phyloP scores from a whole-genome alignment of 2,113 vertebrate species.

The Leptocoma aspasia region DNA sequence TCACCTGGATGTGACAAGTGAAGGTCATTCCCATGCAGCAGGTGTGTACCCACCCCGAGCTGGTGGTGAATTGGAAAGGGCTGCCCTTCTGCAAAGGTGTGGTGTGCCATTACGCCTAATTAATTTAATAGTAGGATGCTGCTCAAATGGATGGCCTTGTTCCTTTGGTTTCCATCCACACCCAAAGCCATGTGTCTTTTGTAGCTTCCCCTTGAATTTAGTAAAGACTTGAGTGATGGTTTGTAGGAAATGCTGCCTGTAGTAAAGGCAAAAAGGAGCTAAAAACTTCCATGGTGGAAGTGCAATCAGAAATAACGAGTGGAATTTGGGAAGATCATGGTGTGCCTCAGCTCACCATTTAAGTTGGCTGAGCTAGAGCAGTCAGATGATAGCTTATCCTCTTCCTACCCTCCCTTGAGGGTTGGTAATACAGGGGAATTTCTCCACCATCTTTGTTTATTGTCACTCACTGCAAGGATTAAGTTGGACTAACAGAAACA shows the following conservation, averaged over 20 bases:
- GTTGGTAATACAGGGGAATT: background rate
- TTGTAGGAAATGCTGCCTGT: background rate
- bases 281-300: background rate
- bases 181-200: background rate
- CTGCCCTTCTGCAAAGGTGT: background rate
- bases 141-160: background rate
- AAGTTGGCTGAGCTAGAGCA: background rate
- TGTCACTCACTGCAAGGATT: background rate
- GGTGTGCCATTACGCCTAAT: background rate
- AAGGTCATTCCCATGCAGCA: background rate
- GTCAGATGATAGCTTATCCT: background rate
- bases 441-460: background rate
- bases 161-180: slow-evolving; percentile 15
- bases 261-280: background rate
- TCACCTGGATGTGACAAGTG: background rate
- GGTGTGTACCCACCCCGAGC: background rate
- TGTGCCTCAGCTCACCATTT: background rate
- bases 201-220: background rate
- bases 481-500: background rate
- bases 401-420: background rate
- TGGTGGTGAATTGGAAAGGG: background rate
- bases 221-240: background rate
- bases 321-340: background rate
- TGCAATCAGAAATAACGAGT: fast-evolving
- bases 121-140: slow-evolving; percentile 51